Evolutionary conservation across 2,797 vertebrate genomes (phyloP), one percentile per base, ranked within the genome.

Genomic region (Pampus argenteus): DNA sequence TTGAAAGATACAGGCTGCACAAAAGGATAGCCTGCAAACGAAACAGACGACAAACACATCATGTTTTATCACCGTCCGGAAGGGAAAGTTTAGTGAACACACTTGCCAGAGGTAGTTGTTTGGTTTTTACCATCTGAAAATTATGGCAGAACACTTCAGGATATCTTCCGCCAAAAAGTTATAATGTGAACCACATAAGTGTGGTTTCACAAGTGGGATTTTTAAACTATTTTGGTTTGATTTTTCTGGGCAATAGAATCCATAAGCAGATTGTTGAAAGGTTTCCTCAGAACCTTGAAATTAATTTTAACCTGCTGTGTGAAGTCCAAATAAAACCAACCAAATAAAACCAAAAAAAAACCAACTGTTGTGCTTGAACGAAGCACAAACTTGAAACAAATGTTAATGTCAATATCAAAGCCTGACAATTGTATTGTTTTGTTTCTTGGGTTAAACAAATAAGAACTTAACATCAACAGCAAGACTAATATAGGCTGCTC

Each of bases 11-110:
- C 88, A 0, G 87, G 88, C 68, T 82, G 88, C 60, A 84, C 71
- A 23, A 83, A 81, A 66, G 74, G 86, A 81, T 92, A 89, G 34
- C 92, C 93, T 95, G 85, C 13, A 51, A 71, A 58, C 61, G 26
- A 79, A 66, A 80, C 38, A 22, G 47, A 81, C 60, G 70, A 85
- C 31, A 81, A 74, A 78, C 28, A 42, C 75, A 76, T 85, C 48
- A 69, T 42, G 71, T 74, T 83, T 77, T 71, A 76, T 66, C 65
- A 65, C 54, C 52, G 74, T 49, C 55, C 55, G 48, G 48, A 83
- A 56, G 59, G 68, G n/a, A 68, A 17, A 34, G 40, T 48, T 65
- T 36, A 29, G 34, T 26, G 42, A 60, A 29, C 1, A 2, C 22
- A 31, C 42, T 3, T 38, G 58, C 52, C 66, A 65, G 63, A 75